Base-by-base conservation (phyloP, 2,888 invertebrate genomes). In the Gastrophysa polygoni region DNA sequence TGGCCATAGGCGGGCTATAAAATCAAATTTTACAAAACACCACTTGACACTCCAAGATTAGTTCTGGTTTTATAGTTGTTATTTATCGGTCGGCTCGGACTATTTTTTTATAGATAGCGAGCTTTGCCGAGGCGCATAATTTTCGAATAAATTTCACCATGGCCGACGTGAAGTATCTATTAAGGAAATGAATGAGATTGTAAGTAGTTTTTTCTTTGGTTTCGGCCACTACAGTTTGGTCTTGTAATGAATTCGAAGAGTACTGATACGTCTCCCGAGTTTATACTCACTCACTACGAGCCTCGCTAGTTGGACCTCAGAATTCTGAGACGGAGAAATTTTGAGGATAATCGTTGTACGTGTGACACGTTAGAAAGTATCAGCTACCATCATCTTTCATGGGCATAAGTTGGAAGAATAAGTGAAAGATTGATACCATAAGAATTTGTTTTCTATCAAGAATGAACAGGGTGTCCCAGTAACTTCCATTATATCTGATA, bases 1-100 rank as follows among this genome's bases (percentile, higher is more conserved):
- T 61, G 66, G 62, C 62, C 61, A 68, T 57, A 61, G 63, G 60
- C 66, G 64, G 64, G 49, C 62, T 60, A 57, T 62, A 60, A 67
- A 67, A 62, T 64, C 57, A 58, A 62, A 54, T 67, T 60, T 63
- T 66, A 63, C 60, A 66, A 63, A 60, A 66, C 60, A 63, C 61
- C 60, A 50, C 49, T 43, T 63, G 63, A 63, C 63, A 59, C 63
- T 63, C 57, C 57, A 57, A 58, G 63, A 63, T 63, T 66, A 65
- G 59, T 63, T 63, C 63, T 46, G 57, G 59, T 63, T 63, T 63
- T 63, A 63, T 63, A 18, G 56, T 18, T 20, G 63, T 63, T 59
- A 63, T 63, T 63, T 63, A 63, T 63, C 17, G 63, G 47, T 38
- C 14, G 38, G 51, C 50, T 43, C 57, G 63, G 56, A 59, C 59